phyloP scores from a whole-genome alignment of 2,113 vertebrate genomes.

The Apus apus region DNA sequence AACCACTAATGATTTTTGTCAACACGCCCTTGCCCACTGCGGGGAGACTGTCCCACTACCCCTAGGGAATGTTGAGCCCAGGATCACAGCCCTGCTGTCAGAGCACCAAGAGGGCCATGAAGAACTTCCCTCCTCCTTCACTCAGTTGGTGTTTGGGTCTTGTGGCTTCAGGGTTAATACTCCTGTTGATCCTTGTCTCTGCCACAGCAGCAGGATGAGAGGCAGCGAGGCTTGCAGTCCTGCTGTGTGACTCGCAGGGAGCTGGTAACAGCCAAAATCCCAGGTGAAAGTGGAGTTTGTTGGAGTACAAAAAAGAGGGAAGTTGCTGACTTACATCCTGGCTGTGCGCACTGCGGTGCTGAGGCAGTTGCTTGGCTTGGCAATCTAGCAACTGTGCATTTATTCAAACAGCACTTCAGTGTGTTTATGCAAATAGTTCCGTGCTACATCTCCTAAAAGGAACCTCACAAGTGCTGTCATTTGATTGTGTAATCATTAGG shows the following conservation, averaged over 20 bases:
- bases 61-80: fast-evolving
- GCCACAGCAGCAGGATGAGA: background rate
- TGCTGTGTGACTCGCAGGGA: background rate
- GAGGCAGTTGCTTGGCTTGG: background rate
- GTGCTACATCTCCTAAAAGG: conserved; percentile 1
- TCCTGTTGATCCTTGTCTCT: background rate
- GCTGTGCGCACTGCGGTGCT: conserved; percentile 40
- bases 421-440: conserved; percentile 46
- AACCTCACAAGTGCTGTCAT: background rate
- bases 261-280: background rate
- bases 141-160: fast-evolving
- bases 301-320: background rate
- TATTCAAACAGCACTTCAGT: background rate
- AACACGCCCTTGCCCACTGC: background rate
- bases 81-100: fast-evolving
- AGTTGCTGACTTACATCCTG: conserved; percentile 35
- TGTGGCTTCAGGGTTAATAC: background rate
- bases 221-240: background rate
- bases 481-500: background rate
- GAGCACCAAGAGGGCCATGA: background rate
- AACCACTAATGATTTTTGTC: background rate
- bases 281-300: background rate
- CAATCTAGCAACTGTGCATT: background rate
- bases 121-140: background rate
- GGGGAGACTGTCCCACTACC: background rate